These are phyloP conservation scores for Axis porcinus DNA, from an alignment of 2,113 vertebrate genomes.

Conservation along the genomic window DNA sequence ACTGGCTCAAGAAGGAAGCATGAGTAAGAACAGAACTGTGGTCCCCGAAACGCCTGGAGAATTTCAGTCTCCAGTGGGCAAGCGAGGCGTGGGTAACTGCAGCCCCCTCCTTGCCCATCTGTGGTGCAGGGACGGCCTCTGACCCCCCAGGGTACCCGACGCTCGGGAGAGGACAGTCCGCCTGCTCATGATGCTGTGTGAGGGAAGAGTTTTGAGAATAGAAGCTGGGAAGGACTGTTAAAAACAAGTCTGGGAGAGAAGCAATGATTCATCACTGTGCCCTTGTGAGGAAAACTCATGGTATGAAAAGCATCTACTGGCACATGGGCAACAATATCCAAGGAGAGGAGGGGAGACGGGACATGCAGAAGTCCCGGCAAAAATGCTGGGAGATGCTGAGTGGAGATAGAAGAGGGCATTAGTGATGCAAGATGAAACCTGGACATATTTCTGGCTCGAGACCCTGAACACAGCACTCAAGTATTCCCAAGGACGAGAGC, in stretches of 20 bases:
- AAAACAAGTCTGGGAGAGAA: background rate
- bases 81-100: fast-evolving
- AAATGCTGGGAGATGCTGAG: fast-evolving
- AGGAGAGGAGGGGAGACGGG: background rate
- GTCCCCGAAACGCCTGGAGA: background rate
- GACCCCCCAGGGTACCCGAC: background rate
- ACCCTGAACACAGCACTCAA: background rate
- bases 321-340: background rate
- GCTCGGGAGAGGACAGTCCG: background rate
- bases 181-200: fast-evolving
- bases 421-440: background rate
- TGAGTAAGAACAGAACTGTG: background rate
- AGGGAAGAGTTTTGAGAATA: background rate
- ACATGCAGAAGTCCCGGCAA: background rate
- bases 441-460: background rate
- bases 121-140: background rate
- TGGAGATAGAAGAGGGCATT: background rate
- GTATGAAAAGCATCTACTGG: background rate
- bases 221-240: background rate
- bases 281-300: background rate
- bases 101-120: fast-evolving
- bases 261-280: background rate
- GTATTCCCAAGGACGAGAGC: slow-evolving; percentile 1
- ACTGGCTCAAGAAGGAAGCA: slow-evolving; percentile 46
- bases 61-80: background rate